These are phyloP conservation scores for Thera obeliscata DNA, from an alignment of 2,888 invertebrate species.

Conservation along the genomic window DNA sequence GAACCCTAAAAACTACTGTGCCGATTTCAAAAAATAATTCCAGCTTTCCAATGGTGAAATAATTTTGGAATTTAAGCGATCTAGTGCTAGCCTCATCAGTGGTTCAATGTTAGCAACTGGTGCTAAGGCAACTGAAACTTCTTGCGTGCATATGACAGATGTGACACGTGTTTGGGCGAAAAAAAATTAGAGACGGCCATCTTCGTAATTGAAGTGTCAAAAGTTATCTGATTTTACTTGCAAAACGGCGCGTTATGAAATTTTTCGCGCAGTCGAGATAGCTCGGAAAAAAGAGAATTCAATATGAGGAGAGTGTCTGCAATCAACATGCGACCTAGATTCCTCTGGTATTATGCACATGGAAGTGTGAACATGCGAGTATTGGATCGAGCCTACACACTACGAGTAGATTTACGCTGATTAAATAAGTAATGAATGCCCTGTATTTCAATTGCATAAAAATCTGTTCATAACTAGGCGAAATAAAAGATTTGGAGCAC, in stretches of 20 bases:
- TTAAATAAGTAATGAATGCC: slow-evolving; percentile 42
- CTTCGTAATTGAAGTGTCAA: slow-evolving; percentile 84
- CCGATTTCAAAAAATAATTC: too few species aligned
- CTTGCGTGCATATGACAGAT: slow-evolving; percentile 75
- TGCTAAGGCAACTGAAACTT: slow-evolving; percentile 53
- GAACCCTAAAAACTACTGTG: too few species aligned
- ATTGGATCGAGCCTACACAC: slow-evolving; percentile 53
- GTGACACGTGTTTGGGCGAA: slow-evolving; percentile 72
- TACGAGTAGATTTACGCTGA: slow-evolving; percentile 44
- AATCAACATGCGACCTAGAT: slow-evolving; percentile 81
- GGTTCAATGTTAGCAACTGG: background rate
- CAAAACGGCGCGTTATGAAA: slow-evolving; percentile 82
- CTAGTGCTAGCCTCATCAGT: background rate
- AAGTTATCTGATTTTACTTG: slow-evolving; percentile 85
- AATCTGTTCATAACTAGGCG: background rate
- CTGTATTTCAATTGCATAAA: background rate
- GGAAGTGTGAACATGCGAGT: slow-evolving; percentile 54
- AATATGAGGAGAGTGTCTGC: slow-evolving; percentile 79
- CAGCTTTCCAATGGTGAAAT: too few species aligned
- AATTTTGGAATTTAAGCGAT: too few species aligned
- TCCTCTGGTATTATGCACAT: slow-evolving; percentile 66
- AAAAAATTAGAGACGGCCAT: slow-evolving; percentile 76
- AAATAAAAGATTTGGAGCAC: too few species aligned
- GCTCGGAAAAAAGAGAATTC: slow-evolving; percentile 81
- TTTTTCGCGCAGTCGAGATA: slow-evolving; percentile 77